phyloP scores from a whole-genome alignment of 2,113 vertebrate species.

The Panthera leo region DNA sequence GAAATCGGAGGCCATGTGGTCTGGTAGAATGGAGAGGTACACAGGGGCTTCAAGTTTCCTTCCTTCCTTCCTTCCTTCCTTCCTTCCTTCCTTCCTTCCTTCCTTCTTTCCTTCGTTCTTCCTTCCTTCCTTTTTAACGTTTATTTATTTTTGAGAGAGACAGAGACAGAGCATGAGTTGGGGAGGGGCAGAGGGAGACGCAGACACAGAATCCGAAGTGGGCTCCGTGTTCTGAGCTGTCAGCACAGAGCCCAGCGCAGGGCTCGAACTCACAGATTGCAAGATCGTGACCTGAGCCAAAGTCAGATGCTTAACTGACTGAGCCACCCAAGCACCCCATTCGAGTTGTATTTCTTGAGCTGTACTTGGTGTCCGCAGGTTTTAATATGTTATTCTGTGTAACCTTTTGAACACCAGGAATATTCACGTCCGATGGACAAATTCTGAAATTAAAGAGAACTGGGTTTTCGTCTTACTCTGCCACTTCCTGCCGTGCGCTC shows the following conservation, averaged over 20 bases:
- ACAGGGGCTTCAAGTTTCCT: not conserved
- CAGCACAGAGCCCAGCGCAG: no score
- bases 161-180: no score
- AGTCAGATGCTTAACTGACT: no score
- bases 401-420: not conserved
- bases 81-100: no score
- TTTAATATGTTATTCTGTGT: not conserved
- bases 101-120: no score
- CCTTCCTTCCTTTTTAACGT: no score
- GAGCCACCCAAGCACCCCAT: not conserved
- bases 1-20: not conserved
- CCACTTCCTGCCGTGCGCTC: not conserved
- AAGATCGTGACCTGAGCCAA: no score
- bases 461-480: not conserved
- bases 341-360: not conserved
- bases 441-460: not conserved
- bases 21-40: not conserved
- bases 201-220: no score
- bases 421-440: not conserved
- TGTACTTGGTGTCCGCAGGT: not conserved
- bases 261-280: no score
- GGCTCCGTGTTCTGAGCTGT: no score
- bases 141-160: no score
- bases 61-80: not conserved
- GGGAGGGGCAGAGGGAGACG: no score